Conservation (phyloP, 2,888 invertebrate genomes). For the Dolomedes plantarius region DNA sequence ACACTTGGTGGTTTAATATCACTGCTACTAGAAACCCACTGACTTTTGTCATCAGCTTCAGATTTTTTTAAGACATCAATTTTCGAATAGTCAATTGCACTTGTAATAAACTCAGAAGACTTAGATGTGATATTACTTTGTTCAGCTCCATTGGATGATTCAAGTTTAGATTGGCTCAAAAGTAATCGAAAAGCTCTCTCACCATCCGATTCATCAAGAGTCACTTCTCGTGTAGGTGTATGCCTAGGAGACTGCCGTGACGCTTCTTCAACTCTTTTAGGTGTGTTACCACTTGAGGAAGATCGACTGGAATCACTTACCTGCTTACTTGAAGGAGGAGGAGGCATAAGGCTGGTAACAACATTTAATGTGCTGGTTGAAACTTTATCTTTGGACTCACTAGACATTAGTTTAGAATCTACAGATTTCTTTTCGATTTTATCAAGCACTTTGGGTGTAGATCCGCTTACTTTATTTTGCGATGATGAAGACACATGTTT, state of each 20-base stretch:
- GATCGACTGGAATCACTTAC: conserved; percentile 37
- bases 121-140: conserved; percentile 46
- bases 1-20: conserved; percentile 67
- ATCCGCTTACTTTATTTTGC: conserved; percentile 50
- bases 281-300: conserved; percentile 40
- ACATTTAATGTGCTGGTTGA: conserved; percentile 34
- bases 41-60: conserved; percentile 63
- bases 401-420: conserved; percentile 45
- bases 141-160: conserved; percentile 54
- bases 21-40: conserved; percentile 72
- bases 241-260: conserved; percentile 67
- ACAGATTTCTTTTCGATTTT: conserved; percentile 44
- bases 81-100: conserved; percentile 45
- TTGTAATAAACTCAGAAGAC: conserved; percentile 28
- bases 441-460: conserved; percentile 40
- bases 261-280: conserved; percentile 61
- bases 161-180: conserved; percentile 54
- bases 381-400: conserved; percentile 58
- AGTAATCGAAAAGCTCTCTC: conserved; percentile 63
- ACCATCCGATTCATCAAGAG: conserved; percentile 54
- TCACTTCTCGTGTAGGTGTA: conserved; percentile 54
- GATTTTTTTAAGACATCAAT: conserved; percentile 36
- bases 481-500: conserved; percentile 59
- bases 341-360: conserved; percentile 64
- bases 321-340: conserved; percentile 48